Conservation (phyloP, 30 jellyfish, hydroid and myxozoan genomes). For the Catostylus mosaicus region DNA sequence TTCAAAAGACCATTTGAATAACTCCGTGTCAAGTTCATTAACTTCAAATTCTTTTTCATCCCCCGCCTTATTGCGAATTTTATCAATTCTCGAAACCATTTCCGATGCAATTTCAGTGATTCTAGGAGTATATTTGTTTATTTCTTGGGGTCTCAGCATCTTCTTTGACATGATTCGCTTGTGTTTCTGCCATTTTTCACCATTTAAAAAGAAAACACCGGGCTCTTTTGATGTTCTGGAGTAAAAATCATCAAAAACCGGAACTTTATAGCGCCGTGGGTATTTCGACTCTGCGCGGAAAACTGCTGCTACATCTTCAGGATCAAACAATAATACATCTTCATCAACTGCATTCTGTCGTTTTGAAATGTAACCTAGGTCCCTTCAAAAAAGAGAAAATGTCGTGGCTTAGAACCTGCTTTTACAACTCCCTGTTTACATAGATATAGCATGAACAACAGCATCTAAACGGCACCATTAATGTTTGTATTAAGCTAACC, state of each 20-base stretch:
- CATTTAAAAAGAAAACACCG: slow-evolving; percentile 75
- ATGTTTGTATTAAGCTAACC: no score
- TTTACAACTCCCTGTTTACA: no score
- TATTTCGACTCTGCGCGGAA: slow-evolving; percentile 50
- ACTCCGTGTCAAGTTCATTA: slow-evolving; percentile 41
- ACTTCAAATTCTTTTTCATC: slow-evolving; percentile 43
- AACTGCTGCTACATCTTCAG: slow-evolving; percentile 48
- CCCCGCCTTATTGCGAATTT: slow-evolving; percentile 16
- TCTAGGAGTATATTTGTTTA: slow-evolving; percentile 50
- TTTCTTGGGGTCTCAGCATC: slow-evolving; percentile 74
- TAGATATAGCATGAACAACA: no score
- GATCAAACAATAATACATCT: slow-evolving; percentile 45
- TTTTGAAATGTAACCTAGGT: slow-evolving; percentile 34
- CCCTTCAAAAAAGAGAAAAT: no score
- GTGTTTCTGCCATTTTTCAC: slow-evolving; percentile 68
- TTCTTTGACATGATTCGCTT: slow-evolving; percentile 28
- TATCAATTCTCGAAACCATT: slow-evolving; percentile 19
- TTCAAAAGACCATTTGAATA: slow-evolving; percentile 84
- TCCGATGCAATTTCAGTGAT: slow-evolving; percentile 47
- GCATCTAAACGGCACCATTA: no score
- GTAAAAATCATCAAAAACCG: slow-evolving; percentile 32
- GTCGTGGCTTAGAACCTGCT: no score
- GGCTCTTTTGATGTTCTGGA: slow-evolving; percentile 47
- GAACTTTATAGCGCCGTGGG: slow-evolving; percentile 42
- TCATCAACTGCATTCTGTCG: slow-evolving; percentile 3